Percentiles rank a stretch among this genome's conserved stretches.
Conservation (phyloP, 1,140 invertebrate genomes). For the Ganaspis sp. region DNA sequence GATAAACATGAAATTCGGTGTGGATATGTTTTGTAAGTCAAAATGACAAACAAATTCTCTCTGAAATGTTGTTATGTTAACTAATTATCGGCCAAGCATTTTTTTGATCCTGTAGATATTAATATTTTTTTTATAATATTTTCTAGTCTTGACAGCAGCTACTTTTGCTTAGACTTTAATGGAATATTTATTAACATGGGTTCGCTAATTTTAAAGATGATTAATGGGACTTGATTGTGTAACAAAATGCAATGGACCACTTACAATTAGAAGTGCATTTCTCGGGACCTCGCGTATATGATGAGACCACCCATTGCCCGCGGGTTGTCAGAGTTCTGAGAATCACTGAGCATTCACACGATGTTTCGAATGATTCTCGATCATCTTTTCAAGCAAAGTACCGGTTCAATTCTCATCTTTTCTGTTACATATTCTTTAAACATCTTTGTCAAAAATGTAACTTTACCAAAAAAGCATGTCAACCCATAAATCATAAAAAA, state of each 20-base stretch:
- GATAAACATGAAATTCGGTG: no score
- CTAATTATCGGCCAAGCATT: no score
- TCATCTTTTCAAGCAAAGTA: constrained; percentile 7
- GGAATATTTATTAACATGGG: not conserved
- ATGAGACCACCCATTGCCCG: constrained; percentile 53
- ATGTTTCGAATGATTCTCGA: constrained; percentile 29
- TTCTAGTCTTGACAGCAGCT: no score
- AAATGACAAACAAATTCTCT: no score
- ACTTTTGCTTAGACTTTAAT: no score
- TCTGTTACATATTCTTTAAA: constrained; percentile 1
- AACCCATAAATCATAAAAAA: not conserved
- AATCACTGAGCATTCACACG: constrained; percentile 49
- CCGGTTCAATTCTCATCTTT: not conserved
- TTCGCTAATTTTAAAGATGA: not conserved
- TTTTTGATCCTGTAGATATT: no score
- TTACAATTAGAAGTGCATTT: constrained; percentile 21
- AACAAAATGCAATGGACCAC: constrained; percentile 14
- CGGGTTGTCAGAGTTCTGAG: constrained; percentile 54
- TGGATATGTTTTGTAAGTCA: no score
- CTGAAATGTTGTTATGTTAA: no score
- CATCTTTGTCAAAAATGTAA: not conserved
- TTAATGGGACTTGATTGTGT: not conserved
- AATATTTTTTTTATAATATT: no score
- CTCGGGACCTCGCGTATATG: constrained; percentile 43
- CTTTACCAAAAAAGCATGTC: not conserved